Percentiles rank a stretch among this genome's conserved stretches.
Conservation (phyloP, 2,888 invertebrate species). For the Himalopsyche tibetana region DNA sequence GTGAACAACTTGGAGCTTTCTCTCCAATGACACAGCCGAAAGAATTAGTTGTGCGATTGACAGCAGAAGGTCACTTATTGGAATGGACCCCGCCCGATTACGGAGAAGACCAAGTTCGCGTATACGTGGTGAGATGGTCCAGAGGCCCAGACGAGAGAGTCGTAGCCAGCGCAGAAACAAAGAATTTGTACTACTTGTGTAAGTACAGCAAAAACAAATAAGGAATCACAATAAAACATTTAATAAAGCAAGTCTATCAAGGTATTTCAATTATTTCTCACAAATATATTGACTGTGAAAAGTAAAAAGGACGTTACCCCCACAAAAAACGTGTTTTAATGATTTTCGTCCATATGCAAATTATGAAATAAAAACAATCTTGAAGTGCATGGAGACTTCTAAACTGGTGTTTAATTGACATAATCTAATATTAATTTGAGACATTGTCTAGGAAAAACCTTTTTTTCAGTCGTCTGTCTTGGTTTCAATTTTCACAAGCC, state of each 20-base stretch:
- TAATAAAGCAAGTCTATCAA: not conserved
- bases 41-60: constrained; percentile 83
- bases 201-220: constrained; percentile 50
- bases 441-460: too few species aligned
- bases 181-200: constrained; percentile 82
- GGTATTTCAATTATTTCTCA: too few species aligned
- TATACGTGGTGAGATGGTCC: constrained; percentile 85
- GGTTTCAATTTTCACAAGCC: too few species aligned
- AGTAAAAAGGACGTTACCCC: too few species aligned
- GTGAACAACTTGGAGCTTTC: constrained; percentile 41
- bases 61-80: constrained; percentile 86
- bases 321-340: too few species aligned
- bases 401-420: too few species aligned
- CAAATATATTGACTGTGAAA: too few species aligned
- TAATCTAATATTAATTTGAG: too few species aligned
- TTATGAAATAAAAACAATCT: too few species aligned
- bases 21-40: constrained; percentile 77
- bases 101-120: constrained; percentile 77
- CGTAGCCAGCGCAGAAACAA: constrained; percentile 82
- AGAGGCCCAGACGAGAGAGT: constrained; percentile 80
- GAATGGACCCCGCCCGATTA: constrained; percentile 83
- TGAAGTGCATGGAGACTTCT: too few species aligned
- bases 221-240: not conserved
- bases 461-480: too few species aligned
- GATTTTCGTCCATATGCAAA: too few species aligned